Base-by-base conservation (phyloP, 2,113 vertebrate species). In the Neogale vison region DNA sequence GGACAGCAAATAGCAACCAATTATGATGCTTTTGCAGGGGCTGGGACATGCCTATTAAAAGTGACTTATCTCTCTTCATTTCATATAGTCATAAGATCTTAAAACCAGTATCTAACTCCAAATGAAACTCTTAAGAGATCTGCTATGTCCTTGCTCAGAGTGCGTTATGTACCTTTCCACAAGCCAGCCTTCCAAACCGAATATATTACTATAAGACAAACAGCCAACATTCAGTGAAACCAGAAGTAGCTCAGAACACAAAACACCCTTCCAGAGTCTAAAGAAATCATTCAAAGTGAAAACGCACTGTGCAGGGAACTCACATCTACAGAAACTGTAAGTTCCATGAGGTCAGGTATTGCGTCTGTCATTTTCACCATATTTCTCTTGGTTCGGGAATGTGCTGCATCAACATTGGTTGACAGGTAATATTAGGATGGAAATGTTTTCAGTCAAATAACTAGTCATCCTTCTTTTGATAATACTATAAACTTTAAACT, bases 31-130 rank as follows among this genome's bases (percentile, higher is more conserved):
- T 84, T 85, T 39, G 45, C 47, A 87, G 80, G 63, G 39, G 24
- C 15, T 92, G 34, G 20, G 39, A 71, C 36, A 65, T n/a, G 7
- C 6, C 45, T 90, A 80, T 80, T 82, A 96, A 86, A 39, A 93
- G 47, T 83, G 61, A 96, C n/a, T 97, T 94, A 84, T 92, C 45
- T 87, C 81, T 88, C 77, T 82, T 74, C 72, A 65, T 71, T 87
- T 80, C 59, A 45, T 63, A n/a, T 4, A 88, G 39, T 61, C 57
- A 20, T 76, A 17, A 76, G 71, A 34, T 50, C 85, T 90, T 82
- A 90, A 97, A 84, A 72, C 71, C 47, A 85, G 29, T 24, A 79
- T 61, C 71, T 55, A 67, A 47, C 87, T 91, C 45, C 29, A 79
- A 50, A 74, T 55, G 57, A 81, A 55, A 77, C 82, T 84, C 45